Base-by-base conservation (phyloP, 2,888 invertebrate genomes). In the Maniola hyperantus region DNA sequence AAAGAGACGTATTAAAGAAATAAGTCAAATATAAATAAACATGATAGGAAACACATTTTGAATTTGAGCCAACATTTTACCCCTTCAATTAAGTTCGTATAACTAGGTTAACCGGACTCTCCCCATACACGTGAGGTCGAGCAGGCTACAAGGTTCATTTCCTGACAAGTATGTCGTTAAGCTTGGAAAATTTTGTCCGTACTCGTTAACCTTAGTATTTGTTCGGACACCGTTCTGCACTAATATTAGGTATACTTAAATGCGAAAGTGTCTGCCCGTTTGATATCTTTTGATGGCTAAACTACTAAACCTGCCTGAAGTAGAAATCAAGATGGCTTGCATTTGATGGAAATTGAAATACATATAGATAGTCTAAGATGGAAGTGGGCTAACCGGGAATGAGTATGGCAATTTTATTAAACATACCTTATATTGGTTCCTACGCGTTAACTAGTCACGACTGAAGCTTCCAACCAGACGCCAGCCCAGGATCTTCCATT, bases 151-250 rank as follows among this genome's bases (percentile, higher is more conserved):
- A 54, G 68, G 62, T 62, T 65, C 65, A 55, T 65, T 68, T 68
- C 65, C 65, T 59, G 6, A 36, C 53, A 59, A 68, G 68, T 51
- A 59, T 46, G 62, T 68, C 59, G 68, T 68, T 65, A 65, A 59
- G 59, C 63, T 65, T 42, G 55, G 53, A 65, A 68, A 65, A 65
- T 68, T n/a, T 65, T 59, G 68, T 59, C 57, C 65, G 68, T 63
- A 50, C 63, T 65, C 65, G 63, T 68, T 65, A 65, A 48, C 53
- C 54, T 65, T 44, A 51, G 51, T 61, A 50, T 61, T 61, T 61
- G 15, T 36, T 61, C 8, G 61, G 61, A 61, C 50, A 51, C 39
- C 58, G 11, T 48, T 39, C 15, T 18, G 8, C 18, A 57, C n/a
- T 39, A 15, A n/a, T 46, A 1, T 46, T 36, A n/a, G n/a, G n/a